phyloP scores from a whole-genome alignment of 2,888 invertebrate genomes.

The Eumerus sabulonum region DNA sequence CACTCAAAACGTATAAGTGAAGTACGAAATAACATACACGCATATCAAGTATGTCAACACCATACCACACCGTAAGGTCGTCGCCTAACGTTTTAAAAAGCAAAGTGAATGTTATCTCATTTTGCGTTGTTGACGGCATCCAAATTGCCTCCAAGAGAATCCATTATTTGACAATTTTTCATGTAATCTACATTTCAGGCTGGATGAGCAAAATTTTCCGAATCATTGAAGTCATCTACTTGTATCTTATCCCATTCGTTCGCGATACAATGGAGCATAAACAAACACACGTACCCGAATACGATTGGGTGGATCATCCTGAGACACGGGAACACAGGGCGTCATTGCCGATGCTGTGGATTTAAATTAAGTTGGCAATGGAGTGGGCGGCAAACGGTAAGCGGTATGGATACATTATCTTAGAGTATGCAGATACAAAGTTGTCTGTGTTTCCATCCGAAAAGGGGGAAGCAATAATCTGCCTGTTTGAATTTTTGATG shows the following conservation, averaged over 20 bases:
- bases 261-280: no score
- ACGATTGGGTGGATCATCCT: neutral
- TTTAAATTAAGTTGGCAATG: conserved; percentile 58
- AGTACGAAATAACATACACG: no score
- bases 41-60: conserved; percentile 22
- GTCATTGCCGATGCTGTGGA: conserved; percentile 51
- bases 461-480: conserved; percentile 56
- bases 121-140: conserved; percentile 65
- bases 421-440: conserved; percentile 16
- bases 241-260: neutral
- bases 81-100: conserved; percentile 11
- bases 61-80: conserved; percentile 19
- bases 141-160: conserved; percentile 67
- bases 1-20: no score
- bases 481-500: conserved; percentile 66
- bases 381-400: conserved; percentile 2
- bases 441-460: conserved; percentile 2
- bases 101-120: conserved; percentile 67
- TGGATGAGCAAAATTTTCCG: conserved; percentile 57
- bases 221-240: conserved; percentile 63
- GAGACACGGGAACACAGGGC: conserved; percentile 8
- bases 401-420: conserved; percentile 37
- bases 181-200: conserved; percentile 56
- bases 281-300: conserved; percentile 6
- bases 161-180: conserved; percentile 68